A percentile compares a stretch with the other conserved stretches of the same genome.
These are phyloP conservation scores for Tetrao urogallus DNA, from an alignment of 2,113 vertebrate species.

Conservation along the genomic window DNA sequence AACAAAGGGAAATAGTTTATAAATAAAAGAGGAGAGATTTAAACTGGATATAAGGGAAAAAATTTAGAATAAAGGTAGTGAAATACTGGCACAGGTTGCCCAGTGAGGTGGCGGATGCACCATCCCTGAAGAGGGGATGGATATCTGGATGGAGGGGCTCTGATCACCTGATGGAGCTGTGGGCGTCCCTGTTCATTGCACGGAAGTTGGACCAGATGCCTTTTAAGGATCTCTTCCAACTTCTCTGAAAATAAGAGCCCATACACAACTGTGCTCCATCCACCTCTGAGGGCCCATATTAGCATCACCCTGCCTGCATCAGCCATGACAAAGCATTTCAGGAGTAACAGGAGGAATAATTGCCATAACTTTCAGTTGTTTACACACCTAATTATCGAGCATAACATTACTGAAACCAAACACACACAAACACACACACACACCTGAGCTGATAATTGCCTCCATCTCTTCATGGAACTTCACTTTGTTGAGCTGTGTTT, in stretches of 20 bases:
- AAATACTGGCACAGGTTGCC: too few relatives aligned
- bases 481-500: neutral
- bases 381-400: rapidly evolving
- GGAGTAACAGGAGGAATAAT: neutral
- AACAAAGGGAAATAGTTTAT: too few relatives aligned
- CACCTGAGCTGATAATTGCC: neutral
- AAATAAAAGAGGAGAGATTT: too few relatives aligned
- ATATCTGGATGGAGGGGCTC: too few relatives aligned
- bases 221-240: too few relatives aligned
- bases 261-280: neutral
- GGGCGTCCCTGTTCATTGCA: too few relatives aligned
- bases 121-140: too few relatives aligned
- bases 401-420: neutral
- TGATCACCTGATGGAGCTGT: too few relatives aligned
- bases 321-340: rapidly evolving
- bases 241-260: neutral
- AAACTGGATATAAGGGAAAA: too few relatives aligned
- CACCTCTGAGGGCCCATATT: rapidly evolving
- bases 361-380: neutral
- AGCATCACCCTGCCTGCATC: rapidly evolving
- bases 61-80: too few relatives aligned
- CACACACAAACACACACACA: neutral
- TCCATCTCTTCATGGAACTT: neutral
- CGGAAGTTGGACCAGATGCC: too few relatives aligned
- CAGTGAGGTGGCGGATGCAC: too few relatives aligned